Percentiles rank a stretch among this genome's conserved stretches.
These are phyloP conservation scores for Podarcis cretensis DNA, from an alignment of 2,113 vertebrate genomes.

Conservation along the genomic window DNA sequence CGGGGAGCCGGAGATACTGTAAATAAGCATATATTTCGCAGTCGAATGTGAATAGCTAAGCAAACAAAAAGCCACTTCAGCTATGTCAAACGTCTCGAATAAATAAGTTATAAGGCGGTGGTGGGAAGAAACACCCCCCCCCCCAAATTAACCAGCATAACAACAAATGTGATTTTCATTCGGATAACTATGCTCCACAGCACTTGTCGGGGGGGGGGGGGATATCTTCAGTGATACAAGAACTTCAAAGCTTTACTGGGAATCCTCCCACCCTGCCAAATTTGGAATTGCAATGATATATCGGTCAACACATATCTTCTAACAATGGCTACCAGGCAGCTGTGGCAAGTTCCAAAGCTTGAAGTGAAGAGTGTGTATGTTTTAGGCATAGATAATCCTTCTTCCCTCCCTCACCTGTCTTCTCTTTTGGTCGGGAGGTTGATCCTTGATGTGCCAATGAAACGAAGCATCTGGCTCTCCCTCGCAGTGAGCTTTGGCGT, in stretches of 20 bases:
- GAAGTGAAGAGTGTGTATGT: neutral
- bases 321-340: neutral
- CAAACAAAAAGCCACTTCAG: slow-evolving; percentile 67
- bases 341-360: neutral
- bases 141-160: slow-evolving; percentile 34
- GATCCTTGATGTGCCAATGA: neutral
- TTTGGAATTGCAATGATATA: slow-evolving; percentile 27
- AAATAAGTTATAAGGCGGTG: slow-evolving; percentile 60
- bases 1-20: slow-evolving; percentile 68
- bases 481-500: slow-evolving; percentile 52
- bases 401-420: neutral
- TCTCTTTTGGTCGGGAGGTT: neutral
- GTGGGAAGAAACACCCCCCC: neutral
- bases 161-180: slow-evolving; percentile 9
- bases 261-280: neutral
- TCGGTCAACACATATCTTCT: slow-evolving; percentile 33
- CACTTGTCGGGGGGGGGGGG: slow-evolving; percentile 16
- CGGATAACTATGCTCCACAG: slow-evolving; percentile 23
- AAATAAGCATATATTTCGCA: slow-evolving; percentile 71
- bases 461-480: slow-evolving; percentile 55
- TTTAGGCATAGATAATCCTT: too few relatives aligned
- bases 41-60: slow-evolving; percentile 66
- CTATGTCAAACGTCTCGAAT: slow-evolving; percentile 63
- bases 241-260: slow-evolving; percentile 28
- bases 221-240: slow-evolving; percentile 11